Percentiles rank a stretch among this genome's conserved stretches.
Conservation (phyloP, 2,797 vertebrate species). For the Astyanax mexicanus region DNA sequence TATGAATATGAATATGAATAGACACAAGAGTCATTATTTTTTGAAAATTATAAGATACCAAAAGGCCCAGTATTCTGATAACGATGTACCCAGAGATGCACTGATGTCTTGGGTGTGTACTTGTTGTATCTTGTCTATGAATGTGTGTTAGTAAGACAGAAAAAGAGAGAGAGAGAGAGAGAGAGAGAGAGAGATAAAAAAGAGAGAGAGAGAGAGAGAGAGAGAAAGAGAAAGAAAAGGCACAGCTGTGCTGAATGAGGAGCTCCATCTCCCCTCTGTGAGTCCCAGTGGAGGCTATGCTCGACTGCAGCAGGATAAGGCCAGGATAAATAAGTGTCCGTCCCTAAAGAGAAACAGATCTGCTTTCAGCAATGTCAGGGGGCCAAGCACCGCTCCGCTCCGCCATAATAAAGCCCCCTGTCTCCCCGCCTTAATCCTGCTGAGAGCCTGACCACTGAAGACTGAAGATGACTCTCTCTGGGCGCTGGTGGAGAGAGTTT, state of each 20-base stretch:
- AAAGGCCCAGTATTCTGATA: no score
- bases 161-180: neutral
- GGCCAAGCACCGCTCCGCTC: constrained; percentile 26
- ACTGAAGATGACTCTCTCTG: constrained; percentile 66
- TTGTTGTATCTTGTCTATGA: constrained; percentile 21
- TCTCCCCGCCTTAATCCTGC: constrained; percentile 54
- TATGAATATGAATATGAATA: no score
- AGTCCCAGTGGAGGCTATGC: constrained; percentile 46
- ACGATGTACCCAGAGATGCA: constrained; percentile 14
- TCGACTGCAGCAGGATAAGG: constrained; percentile 52
- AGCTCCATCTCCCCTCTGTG: constrained; percentile 48
- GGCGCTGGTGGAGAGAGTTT: constrained; percentile 69
- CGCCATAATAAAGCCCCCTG: constrained; percentile 44
- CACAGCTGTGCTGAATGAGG: constrained; percentile 34
- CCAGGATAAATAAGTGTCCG: constrained; percentile 54
- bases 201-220: neutral
- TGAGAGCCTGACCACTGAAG: constrained; percentile 63
- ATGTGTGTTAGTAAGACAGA: neutral
- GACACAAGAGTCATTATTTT: no score
- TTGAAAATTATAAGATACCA: no score
- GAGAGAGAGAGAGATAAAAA: constrained; percentile 3
- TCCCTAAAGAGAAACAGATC: constrained; percentile 47
- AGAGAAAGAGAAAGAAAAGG: constrained; percentile 9
- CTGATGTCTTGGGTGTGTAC: constrained; percentile 4
- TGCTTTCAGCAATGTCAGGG: constrained; percentile 35